phyloP scores from a whole-genome alignment of 2,797 vertebrate species.

The Staurois parvus region DNA sequence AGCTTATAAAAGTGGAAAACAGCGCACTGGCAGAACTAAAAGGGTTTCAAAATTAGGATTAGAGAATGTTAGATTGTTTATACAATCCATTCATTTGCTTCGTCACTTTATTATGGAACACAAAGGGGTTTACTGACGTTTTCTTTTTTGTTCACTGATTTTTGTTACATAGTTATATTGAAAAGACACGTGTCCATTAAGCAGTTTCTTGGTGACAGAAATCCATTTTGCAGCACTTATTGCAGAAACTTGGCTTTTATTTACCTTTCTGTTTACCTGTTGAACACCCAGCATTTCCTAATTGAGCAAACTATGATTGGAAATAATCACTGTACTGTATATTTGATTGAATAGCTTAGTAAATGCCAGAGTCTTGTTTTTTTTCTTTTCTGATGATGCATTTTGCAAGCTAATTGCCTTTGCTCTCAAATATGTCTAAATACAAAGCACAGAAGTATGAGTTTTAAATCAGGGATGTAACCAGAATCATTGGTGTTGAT shows the following conservation, averaged over 20 bases:
- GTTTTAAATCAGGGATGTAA: slow-evolving; percentile 12
- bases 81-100: no score
- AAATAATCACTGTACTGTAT: slow-evolving; percentile 2
- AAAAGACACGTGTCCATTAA: no score
- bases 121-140: no score
- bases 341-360: slow-evolving; percentile 18
- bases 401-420: slow-evolving; percentile 10
- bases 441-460: slow-evolving; percentile 17
- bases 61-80: no score
- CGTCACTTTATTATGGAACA: no score
- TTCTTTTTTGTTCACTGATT: no score
- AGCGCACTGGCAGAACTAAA: no score
- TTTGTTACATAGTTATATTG: no score
- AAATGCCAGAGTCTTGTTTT: not conserved
- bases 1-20: no score
- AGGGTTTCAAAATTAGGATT: no score
- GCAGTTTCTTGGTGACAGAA: no score
- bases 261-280: not conserved
- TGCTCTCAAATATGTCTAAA: slow-evolving; percentile 9
- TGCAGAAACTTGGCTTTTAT: not conserved
- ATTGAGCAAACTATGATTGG: not conserved
- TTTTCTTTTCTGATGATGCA: slow-evolving; percentile 8
- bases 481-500: slow-evolving; percentile 11
- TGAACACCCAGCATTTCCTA: not conserved
- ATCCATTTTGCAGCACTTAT: not conserved